A percentile compares a stretch with the other conserved stretches of the same genome.
phyloP scores from a whole-genome alignment of 2,888 invertebrate genomes.

The Trachelus iudaicus region DNA sequence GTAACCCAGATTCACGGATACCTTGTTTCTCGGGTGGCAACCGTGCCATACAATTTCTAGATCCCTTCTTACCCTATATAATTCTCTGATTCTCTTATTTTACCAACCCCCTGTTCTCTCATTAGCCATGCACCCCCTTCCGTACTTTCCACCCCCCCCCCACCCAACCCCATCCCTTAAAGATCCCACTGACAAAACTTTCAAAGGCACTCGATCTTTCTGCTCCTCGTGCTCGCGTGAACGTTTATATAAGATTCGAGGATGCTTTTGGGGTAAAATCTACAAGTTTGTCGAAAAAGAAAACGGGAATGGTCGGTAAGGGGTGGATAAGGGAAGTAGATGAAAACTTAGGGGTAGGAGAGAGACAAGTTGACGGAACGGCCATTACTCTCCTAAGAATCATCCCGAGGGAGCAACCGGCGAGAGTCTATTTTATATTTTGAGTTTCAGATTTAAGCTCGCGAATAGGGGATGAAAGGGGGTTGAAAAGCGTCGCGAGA shows the following conservation, averaged over 20 bases:
- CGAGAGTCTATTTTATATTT: constrained; percentile 21
- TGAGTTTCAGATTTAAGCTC: constrained; percentile 35
- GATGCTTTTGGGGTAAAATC: background rate
- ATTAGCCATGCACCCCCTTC: background rate
- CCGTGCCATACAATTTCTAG: constrained; percentile 11
- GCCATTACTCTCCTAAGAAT: constrained; percentile 1
- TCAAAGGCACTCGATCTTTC: background rate
- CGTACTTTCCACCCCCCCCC: background rate
- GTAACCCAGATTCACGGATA: constrained; percentile 9
- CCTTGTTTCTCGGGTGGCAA: background rate
- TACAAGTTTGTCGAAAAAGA: background rate
- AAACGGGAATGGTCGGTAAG: background rate
- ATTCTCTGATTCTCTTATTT: background rate
- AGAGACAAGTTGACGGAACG: background rate
- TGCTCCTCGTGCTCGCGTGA: background rate
- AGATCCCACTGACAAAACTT: background rate
- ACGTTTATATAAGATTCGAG: background rate
- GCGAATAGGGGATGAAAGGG: constrained; percentile 19
- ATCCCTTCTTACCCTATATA: constrained; percentile 7
- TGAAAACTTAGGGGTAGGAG: background rate
- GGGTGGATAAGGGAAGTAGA: background rate
- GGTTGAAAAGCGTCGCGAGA: constrained; percentile 34
- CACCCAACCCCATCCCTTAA: background rate
- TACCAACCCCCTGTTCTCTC: background rate
- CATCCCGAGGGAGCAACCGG: constrained; percentile 6